Base-by-base conservation (phyloP, 2,888 invertebrate genomes). In the Pegoplata infirma region DNA sequence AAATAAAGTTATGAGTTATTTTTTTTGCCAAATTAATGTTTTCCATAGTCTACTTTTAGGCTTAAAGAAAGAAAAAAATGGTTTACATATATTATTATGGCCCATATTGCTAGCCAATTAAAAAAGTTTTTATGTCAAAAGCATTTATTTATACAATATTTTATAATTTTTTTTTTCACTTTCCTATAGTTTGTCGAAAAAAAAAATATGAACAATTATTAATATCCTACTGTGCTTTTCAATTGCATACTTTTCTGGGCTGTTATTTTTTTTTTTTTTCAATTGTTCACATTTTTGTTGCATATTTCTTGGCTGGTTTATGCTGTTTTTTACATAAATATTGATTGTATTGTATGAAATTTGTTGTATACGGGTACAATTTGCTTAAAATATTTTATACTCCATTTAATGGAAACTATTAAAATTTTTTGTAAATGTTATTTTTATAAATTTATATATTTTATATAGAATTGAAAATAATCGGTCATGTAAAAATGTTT, bases 111-210 rank as follows among this genome's bases (percentile, higher is more conserved):
- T 12, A 10, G 36, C 23, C 32, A 58, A 58, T 68, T 68, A 68
- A 32, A 3, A 21, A 68, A 68, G 8, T 49, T 58, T 58, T 49
- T 4, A 56, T 47, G 21, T 12, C 46, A 23, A 47, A 49, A 21
- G 12, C 51, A 40, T 66, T 44, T 66, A 44, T 44, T 53, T 66
- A 8, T 7, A 28, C 17, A 46, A 66, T 28, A 55, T 44, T 25
- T 55, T 53, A 53, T 53, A 55, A 5, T 28, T 28, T 28, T 28
- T 28, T 28, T 28, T 7, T 28, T 28, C 8, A 5, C 3, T 32
- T 12, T 32, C 10, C 32, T 32, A 10, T 32, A 32, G 32, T 32
- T 32, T 32, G 32, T 32, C 10, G 1, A 32, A 32, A 32, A 32
- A 32, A 32, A 28, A 28, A 5, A 10, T 28, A 32, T 32, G 8